phyloP scores from a whole-genome alignment of 2,888 invertebrate species.

The Dromius quadrimaculatus region DNA sequence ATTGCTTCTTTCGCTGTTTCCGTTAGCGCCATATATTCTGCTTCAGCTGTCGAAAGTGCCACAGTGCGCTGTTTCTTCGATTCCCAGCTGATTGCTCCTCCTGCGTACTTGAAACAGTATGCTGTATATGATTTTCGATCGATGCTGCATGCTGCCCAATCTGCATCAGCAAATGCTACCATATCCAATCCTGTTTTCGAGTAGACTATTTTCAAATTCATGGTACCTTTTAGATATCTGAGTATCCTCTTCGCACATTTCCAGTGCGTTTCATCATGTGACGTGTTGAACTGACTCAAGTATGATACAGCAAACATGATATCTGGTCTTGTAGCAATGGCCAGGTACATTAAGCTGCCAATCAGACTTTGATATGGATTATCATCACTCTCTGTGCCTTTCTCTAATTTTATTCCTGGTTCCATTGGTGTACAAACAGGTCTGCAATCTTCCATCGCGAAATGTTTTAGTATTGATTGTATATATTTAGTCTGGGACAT shows the following conservation, averaged over 20 bases:
- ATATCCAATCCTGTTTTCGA: background rate
- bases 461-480: slow-evolving; percentile 5
- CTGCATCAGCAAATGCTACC: slow-evolving; percentile 30
- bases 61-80: slow-evolving; percentile 6
- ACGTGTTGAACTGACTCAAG: slow-evolving; percentile 31
- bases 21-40: slow-evolving; percentile 21
- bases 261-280: background rate
- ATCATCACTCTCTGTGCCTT: background rate
- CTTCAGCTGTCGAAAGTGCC: slow-evolving; percentile 3
- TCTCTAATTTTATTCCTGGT: background rate
- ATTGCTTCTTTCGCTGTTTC: slow-evolving; percentile 18
- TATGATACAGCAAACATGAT: slow-evolving; percentile 27
- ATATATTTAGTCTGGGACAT: slow-evolving; percentile 14
- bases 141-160: slow-evolving; percentile 12
- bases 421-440: background rate
- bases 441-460: slow-evolving; percentile 40
- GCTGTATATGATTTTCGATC: slow-evolving; percentile 16
- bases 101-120: background rate
- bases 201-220: background rate
- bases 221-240: slow-evolving; percentile 1
- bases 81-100: background rate
- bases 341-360: slow-evolving; percentile 16
- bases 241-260: slow-evolving; percentile 20
- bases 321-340: slow-evolving; percentile 26
- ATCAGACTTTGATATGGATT: slow-evolving; percentile 28